phyloP scores from a whole-genome alignment of 2,113 vertebrate species.

The Cisticola juncidis region DNA sequence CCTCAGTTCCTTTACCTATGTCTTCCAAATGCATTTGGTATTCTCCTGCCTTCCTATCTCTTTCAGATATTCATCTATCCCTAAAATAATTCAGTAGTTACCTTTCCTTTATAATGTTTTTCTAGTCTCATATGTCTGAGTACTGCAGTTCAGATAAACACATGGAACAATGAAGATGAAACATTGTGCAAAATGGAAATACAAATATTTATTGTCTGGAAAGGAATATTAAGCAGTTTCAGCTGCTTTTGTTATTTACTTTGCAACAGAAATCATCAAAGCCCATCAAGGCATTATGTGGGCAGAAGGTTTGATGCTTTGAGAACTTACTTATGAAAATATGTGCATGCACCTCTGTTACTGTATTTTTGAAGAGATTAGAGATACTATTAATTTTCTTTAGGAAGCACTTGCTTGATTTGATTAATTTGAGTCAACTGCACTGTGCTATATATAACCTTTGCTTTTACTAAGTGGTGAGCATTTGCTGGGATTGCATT shows the following conservation, averaged over 20 bases:
- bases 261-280: background rate
- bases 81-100: background rate
- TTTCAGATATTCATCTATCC: background rate
- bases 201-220: background rate
- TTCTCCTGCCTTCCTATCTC: background rate
- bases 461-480: background rate
- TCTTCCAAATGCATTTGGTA: background rate
- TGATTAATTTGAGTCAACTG: background rate
- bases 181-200: background rate
- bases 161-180: background rate
- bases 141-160: background rate
- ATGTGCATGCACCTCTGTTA: background rate
- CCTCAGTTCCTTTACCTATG: background rate
- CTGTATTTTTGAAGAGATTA: background rate
- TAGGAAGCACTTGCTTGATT: background rate
- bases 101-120: background rate
- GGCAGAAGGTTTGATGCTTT: background rate
- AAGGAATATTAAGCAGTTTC: background rate
- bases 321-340: background rate
- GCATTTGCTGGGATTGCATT: background rate
- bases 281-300: background rate
- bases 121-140: background rate
- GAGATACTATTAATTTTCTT: background rate
- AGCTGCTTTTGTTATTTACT: background rate
- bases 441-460: background rate